These are phyloP conservation scores for Epistrophella euchroma DNA, from an alignment of 2,888 invertebrate species.

Conservation along the genomic window DNA sequence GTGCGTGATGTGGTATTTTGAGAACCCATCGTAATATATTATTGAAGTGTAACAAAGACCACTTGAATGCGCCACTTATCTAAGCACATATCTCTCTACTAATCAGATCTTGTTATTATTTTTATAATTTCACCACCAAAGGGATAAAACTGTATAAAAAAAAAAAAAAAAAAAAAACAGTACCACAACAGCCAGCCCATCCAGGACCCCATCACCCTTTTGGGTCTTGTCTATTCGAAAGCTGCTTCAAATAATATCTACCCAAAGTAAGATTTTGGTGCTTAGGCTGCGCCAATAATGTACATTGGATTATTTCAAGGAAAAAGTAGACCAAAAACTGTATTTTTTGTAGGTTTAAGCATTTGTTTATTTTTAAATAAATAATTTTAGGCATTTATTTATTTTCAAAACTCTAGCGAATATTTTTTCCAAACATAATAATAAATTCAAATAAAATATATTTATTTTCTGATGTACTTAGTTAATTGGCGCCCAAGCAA, in stretches of 20 bases:
- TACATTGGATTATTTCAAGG: background rate
- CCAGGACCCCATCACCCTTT: background rate
- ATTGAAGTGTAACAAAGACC: constrained; percentile 27
- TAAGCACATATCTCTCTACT: background rate
- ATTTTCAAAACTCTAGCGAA: no score
- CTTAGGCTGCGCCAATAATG: constrained; percentile 1
- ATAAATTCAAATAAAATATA: no score
- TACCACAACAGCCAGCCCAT: background rate
- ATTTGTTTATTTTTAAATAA: no score
- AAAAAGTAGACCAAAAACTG: background rate
- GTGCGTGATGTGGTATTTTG: background rate
- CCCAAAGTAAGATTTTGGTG: constrained; percentile 44
- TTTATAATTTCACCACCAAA: constrained; percentile 44
- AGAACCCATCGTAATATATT: background rate
- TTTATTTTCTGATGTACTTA: no score
- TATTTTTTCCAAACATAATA: no score
- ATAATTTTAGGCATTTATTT: no score
- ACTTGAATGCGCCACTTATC: constrained; percentile 14
- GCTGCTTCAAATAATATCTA: constrained; percentile 56
- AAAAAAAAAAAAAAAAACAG: background rate
- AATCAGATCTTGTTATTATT: constrained; percentile 41
- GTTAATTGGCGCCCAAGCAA: no score
- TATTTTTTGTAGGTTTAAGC: no score
- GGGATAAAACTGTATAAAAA: constrained; percentile 4
- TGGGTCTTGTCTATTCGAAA: constrained; percentile 26